phyloP scores from a whole-genome alignment of 2,113 vertebrate genomes.

The Clarias gariepinus region DNA sequence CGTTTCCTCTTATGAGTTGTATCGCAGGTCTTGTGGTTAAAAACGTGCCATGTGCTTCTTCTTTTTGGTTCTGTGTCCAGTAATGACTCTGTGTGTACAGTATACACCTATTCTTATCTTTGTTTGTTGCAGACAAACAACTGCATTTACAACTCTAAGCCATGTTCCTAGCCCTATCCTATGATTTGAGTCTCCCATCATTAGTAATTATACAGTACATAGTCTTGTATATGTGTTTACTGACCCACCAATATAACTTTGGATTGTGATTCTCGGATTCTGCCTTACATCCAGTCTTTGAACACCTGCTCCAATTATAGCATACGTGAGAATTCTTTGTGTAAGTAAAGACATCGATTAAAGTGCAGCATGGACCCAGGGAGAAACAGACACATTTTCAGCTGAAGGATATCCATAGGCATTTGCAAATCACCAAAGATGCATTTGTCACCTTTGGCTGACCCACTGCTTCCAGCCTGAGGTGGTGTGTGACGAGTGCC shows the following conservation, averaged over 20 bases:
- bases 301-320: not conserved
- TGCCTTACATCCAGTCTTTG: not conserved
- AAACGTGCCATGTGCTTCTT: not conserved
- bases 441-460: conserved; percentile 20
- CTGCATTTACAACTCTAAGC: no score
- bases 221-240: not conserved
- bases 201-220: not conserved
- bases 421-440: conserved; percentile 24
- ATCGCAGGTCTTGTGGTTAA: not conserved
- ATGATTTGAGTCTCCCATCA: no score
- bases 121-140: not conserved
- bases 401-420: not conserved
- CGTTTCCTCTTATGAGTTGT: not conserved
- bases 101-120: not conserved
- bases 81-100: not conserved
- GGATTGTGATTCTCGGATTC: not conserved
- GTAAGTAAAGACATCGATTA: not conserved
- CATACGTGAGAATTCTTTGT: conserved; percentile 17
- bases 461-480: conserved; percentile 4
- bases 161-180: not conserved
- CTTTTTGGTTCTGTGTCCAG: not conserved
- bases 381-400: conserved; percentile 15
- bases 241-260: not conserved
- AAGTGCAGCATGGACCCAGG: not conserved
- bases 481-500: conserved; percentile 11